Evolutionary conservation across 2,888 invertebrate genomes (phyloP).

Genomic region (Diaperis boleti): DNA sequence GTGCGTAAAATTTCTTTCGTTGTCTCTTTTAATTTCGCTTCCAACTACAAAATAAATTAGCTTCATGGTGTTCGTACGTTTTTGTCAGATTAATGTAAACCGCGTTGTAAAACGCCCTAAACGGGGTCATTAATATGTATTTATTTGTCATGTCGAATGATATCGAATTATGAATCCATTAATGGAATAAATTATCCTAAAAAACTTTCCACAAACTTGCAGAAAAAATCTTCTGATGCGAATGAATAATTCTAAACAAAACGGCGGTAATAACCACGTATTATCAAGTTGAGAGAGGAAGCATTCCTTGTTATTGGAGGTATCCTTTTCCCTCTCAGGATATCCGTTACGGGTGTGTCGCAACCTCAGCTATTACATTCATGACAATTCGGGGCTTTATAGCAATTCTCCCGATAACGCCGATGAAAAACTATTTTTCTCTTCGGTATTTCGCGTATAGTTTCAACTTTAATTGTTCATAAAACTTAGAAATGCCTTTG

Average conservation of each 20-base stretch:
- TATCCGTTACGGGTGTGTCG: slow-evolving; percentile 48
- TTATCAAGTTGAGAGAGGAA: slow-evolving; percentile 34
- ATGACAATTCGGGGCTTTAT: slow-evolving; percentile 37
- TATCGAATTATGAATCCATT: slow-evolving; percentile 1
- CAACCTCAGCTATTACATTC: slow-evolving; percentile 39
- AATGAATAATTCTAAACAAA: slow-evolving; percentile 25
- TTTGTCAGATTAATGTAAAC: neutral
- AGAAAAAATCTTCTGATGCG: neutral
- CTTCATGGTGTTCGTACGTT: neutral
- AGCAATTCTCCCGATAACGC: slow-evolving; percentile 24
- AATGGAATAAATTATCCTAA: slow-evolving; percentile 14
- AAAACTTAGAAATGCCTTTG: slow-evolving; percentile 8
- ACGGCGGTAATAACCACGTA: slow-evolving; percentile 14
- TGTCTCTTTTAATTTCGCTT: slow-evolving; percentile 5
- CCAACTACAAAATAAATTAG: slow-evolving; percentile 6
- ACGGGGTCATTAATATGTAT: neutral
- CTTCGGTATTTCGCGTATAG: slow-evolving; percentile 8
- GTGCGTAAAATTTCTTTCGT: slow-evolving; percentile 17
- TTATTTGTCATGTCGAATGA: neutral
- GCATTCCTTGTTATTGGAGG: slow-evolving; percentile 45
- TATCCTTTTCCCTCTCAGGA: slow-evolving; percentile 49
- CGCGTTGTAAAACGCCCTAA: neutral
- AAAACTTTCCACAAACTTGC: neutral
- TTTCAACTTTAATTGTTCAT: slow-evolving; percentile 31
- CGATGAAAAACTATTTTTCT: slow-evolving; percentile 24